Evolutionary conservation across 2,888 invertebrate species (phyloP).

Genomic region (Epirrhoe tristata): DNA sequence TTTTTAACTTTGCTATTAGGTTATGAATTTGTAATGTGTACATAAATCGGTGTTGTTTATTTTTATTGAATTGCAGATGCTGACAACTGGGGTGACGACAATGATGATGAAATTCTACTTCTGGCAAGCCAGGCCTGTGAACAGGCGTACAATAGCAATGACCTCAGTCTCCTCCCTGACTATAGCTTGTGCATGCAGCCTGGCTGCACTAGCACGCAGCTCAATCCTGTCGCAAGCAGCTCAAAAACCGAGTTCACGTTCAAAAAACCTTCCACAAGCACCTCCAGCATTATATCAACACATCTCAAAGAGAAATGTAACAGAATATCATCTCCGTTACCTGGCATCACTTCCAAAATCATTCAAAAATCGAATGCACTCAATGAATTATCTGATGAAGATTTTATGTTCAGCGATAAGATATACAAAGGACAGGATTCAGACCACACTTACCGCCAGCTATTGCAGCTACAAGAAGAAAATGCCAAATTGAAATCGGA

Average conservation of each 20-base stretch:
- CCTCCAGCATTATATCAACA: conserved; percentile 57
- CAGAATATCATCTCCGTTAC: conserved; percentile 73
- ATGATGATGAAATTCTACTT: conserved; percentile 78
- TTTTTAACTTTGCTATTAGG: background rate
- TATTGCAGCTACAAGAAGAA: conserved; percentile 71
- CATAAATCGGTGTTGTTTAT: background rate
- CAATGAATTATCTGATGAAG: conserved; percentile 58
- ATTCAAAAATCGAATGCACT: conserved; percentile 48
- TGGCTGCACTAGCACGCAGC: conserved; percentile 72
- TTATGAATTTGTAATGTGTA: too few relatives aligned
- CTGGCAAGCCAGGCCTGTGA: conserved; percentile 81
- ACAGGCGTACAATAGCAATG: conserved; percentile 61
- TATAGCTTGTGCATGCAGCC: conserved; percentile 76
- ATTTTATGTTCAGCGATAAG: conserved; percentile 68
- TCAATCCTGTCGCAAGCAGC: conserved; percentile 59
- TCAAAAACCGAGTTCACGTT: conserved; percentile 66
- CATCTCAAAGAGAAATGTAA: conserved; percentile 70
- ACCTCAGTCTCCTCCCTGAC: conserved; percentile 62
- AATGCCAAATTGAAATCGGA: conserved; percentile 75
- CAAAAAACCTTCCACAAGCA: conserved; percentile 64
- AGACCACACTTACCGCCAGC: conserved; percentile 65
- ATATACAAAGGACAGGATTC: conserved; percentile 65
- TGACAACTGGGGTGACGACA: conserved; percentile 78
- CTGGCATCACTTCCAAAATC: conserved; percentile 67
- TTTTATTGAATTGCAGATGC: conserved; percentile 37